Evolutionary conservation across 2,797 vertebrate species (phyloP).

Genomic region (Anolis apletophallus): DNA sequence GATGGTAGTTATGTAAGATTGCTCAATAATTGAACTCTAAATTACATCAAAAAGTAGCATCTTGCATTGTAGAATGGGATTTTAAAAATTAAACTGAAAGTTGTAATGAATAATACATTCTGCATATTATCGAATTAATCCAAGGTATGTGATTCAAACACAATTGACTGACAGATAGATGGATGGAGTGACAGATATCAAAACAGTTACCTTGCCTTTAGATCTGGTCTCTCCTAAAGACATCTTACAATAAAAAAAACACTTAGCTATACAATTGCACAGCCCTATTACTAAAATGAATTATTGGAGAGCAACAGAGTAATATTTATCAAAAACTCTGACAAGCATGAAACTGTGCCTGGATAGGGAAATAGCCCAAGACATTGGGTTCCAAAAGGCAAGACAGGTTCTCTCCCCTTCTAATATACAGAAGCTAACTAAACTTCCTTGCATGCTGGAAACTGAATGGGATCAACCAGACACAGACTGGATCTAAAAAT

Average conservation of each 20-base stretch:
- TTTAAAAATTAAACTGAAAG: background rate
- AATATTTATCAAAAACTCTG: background rate
- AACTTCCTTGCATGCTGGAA: no score
- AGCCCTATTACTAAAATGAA: background rate
- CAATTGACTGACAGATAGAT: background rate
- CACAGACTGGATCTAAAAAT: no score
- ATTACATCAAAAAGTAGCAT: background rate
- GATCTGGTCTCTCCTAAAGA: background rate
- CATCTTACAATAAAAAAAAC: conserved; percentile 3
- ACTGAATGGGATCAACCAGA: no score
- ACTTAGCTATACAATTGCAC: background rate
- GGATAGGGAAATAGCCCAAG: background rate
- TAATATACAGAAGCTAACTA: background rate
- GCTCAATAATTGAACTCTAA: background rate
- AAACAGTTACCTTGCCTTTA: background rate
- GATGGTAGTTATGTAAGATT: background rate
- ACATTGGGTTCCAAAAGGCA: background rate
- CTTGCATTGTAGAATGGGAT: background rate
- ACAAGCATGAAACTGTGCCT: background rate
- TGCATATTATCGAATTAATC: conserved; percentile 1
- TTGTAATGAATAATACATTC: background rate
- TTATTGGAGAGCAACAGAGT: background rate
- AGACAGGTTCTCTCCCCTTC: background rate
- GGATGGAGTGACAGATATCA: background rate
- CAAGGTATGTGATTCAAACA: background rate